Conservation (phyloP, 2,888 invertebrate species). For the Allolobophora icterica region DNA sequence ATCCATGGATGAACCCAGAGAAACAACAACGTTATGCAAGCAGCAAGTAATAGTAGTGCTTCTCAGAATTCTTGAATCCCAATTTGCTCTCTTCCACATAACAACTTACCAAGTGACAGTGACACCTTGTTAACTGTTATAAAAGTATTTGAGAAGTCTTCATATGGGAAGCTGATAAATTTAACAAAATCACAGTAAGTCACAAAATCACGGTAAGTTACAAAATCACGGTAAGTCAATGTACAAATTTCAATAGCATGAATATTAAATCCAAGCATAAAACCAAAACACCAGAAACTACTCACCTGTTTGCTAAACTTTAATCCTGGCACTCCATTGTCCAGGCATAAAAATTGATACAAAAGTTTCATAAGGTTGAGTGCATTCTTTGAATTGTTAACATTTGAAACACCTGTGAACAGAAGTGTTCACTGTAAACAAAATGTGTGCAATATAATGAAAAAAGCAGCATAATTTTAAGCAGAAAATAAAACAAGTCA, state of each 20-base stretch:
- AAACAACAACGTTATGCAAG: too few species aligned
- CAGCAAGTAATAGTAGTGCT: too few species aligned
- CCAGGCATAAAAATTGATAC: slow-evolving; percentile 71
- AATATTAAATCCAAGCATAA: background rate
- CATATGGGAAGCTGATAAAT: background rate
- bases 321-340: slow-evolving; percentile 68
- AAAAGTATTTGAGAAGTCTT: background rate
- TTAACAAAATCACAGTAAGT: background rate
- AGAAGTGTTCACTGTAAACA: background rate
- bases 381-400: slow-evolving; percentile 69
- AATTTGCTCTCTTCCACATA: too few species aligned
- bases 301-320: slow-evolving; percentile 63
- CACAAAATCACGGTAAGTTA: background rate
- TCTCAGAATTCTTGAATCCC: too few species aligned
- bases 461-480: background rate
- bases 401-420: slow-evolving; percentile 62
- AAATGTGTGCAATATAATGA: background rate
- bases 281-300: slow-evolving; percentile 36
- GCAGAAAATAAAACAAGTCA: too few species aligned
- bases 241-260: background rate
- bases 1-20: too few species aligned
- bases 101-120: too few species aligned
- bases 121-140: background rate
- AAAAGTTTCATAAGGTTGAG: slow-evolving; percentile 71
- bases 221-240: background rate